These are phyloP conservation scores for Xestia ashworthii DNA, from an alignment of 2,888 invertebrate genomes.

Conservation along the genomic window DNA sequence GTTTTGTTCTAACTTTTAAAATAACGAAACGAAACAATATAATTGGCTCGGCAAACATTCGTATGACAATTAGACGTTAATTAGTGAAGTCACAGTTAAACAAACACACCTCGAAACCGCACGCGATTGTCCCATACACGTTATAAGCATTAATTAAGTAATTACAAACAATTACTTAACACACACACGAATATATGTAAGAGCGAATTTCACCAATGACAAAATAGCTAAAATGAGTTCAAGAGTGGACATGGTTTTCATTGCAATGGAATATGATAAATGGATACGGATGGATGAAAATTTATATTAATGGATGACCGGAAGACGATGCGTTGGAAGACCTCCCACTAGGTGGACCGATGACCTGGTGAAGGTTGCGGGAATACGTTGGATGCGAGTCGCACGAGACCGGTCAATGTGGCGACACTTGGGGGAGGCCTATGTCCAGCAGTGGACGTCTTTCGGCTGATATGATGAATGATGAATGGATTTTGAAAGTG, in stretches of 20 bases:
- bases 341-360: too few species aligned
- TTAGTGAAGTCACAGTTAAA: constrained; percentile 44
- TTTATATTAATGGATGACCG: too few species aligned
- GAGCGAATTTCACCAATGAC: background rate
- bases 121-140: constrained; percentile 58
- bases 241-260: too few species aligned
- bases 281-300: background rate
- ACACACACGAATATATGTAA: too few species aligned
- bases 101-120: constrained; percentile 56
- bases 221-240: background rate
- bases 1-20: background rate
- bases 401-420: too few species aligned
- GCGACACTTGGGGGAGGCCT: too few species aligned
- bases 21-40: constrained; percentile 6
- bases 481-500: too few species aligned
- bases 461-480: too few species aligned
- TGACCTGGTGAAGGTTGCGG: too few species aligned
- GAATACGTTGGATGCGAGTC: too few species aligned
- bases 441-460: too few species aligned
- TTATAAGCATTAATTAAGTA: constrained; percentile 57
- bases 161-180: constrained; percentile 40
- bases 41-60: constrained; percentile 24
- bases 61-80: constrained; percentile 38
- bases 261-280: background rate
- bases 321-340: too few species aligned